Base-by-base conservation (phyloP, 2,888 invertebrate genomes). In the Cremastinae sp. region DNA sequence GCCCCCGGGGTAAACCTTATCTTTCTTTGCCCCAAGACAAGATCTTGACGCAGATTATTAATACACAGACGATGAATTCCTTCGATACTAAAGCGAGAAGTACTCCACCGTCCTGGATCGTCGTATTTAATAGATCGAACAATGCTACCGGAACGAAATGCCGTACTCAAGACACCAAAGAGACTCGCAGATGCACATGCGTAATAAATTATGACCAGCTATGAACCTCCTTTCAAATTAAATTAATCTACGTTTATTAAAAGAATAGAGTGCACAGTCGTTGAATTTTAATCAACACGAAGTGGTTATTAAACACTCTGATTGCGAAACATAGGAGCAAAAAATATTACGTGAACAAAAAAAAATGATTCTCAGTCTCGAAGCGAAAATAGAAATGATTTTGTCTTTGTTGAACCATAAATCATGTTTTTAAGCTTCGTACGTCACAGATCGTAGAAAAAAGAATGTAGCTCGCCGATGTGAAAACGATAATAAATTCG, bases 1-100 rank as follows among this genome's bases (percentile, higher is more conserved):
- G 72, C 73, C 66, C 73, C 68, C 73, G 69, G 62, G 66, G 62
- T 43, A 66, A 74, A 39, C 64, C 74, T 75, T 75, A 70, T 76
- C 75, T 73, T 55, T 66, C 56, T 51, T 43, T 73, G 64, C 65
- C 65, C 14, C 39, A 56, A 61, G 73, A 78, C 73, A 51, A 56
- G 75, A 78, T 78, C 78, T 73, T 22, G 20, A 49, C 45, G 45
- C 56, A 49, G 41, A 66, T 65, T 68, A 59, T 61, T 66, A 55
- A 18, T 49, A 65, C 64, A 56, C 68, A 58, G 72, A 16, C 70
- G 59, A 65, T 59, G 61, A 71, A 75, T 69, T 70, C 64, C 28
- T 62, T 53, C 39, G 47, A 35, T 45, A 9, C 73, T 66, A 62
- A 51, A 45, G 45, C 41, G 62, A 39, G 56, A 53, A 20, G 49